Evolutionary conservation across 2,113 vertebrate species (phyloP).

Genomic region (Pitta sordida): DNA sequence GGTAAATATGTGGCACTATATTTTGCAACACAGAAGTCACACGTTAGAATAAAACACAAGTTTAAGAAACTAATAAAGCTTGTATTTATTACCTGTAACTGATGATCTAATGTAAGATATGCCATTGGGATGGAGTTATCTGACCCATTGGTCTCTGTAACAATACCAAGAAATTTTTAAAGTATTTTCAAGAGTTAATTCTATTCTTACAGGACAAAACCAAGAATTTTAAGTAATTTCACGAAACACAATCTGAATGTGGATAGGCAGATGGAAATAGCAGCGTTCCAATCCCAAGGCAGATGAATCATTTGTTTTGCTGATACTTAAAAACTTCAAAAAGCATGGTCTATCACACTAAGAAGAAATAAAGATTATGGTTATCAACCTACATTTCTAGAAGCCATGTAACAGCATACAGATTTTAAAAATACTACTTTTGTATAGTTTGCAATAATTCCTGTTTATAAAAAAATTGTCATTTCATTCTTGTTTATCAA

Average conservation of each 20-base stretch:
- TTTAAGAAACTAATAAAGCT: background rate
- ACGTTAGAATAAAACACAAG: background rate
- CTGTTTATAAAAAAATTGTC: slow-evolving; percentile 17
- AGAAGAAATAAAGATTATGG: slow-evolving; percentile 12
- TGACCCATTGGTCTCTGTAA: slow-evolving; percentile 94
- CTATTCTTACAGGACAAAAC: background rate
- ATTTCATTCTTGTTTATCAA: slow-evolving; percentile 65
- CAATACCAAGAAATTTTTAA: slow-evolving; percentile 1
- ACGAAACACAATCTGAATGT: slow-evolving; percentile 33
- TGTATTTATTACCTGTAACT: slow-evolving; percentile 86
- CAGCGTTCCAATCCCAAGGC: slow-evolving; percentile 47
- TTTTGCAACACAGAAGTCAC: background rate
- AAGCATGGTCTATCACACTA: background rate
- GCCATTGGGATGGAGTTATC: slow-evolving; percentile 99
- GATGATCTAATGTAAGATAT: slow-evolving; percentile 97
- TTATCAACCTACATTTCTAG: slow-evolving; percentile 18
- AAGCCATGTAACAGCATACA: slow-evolving; percentile 10
- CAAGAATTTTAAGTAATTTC: slow-evolving; percentile 14
- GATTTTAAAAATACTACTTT: background rate
- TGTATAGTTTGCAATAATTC: background rate
- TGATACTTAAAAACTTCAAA: slow-evolving; percentile 16
- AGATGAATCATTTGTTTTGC: slow-evolving; percentile 41
- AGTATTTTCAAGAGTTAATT: background rate
- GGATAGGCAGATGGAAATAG: slow-evolving; percentile 53
- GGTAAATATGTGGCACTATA: background rate